phyloP scores from a whole-genome alignment of 2,797 vertebrate species.

The Pseudochromis fuscus region DNA sequence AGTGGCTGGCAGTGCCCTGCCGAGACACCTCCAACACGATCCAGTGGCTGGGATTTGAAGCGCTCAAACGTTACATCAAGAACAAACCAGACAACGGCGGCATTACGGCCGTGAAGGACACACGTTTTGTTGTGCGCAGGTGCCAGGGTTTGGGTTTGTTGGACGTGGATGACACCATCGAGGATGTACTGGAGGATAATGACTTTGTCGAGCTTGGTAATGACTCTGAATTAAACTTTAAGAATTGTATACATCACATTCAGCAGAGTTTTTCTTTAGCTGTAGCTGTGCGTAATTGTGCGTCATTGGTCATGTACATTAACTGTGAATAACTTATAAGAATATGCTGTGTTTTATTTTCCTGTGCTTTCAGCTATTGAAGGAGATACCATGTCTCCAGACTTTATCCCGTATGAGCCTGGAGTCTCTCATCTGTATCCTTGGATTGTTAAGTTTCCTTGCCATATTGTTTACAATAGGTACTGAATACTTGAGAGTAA shows the following conservation, averaged over 20 bases:
- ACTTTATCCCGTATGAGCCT: slow-evolving; percentile 93
- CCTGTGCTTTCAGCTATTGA: slow-evolving; percentile 89
- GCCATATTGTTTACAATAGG: background rate
- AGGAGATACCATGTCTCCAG: slow-evolving; percentile 94
- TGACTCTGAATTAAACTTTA: slow-evolving; percentile 28
- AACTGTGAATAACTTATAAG: too few relatives aligned
- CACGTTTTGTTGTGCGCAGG: slow-evolving; percentile 88
- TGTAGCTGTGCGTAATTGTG: slow-evolving; percentile 41
- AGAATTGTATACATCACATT: background rate
- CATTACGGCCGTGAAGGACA: slow-evolving; percentile 86
- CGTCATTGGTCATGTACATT: background rate
- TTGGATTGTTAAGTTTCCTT: slow-evolving; percentile 65
- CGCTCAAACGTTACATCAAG: slow-evolving; percentile 93
- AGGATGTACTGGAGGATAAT: slow-evolving; percentile 95
- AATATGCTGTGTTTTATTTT: slow-evolving; percentile 12
- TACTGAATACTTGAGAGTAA: background rate
- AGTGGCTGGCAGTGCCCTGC: slow-evolving; percentile 96
- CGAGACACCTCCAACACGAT: slow-evolving; percentile 80
- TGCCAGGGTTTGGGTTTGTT: slow-evolving; percentile 94
- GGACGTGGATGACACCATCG: slow-evolving; percentile 91
- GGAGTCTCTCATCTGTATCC: slow-evolving; percentile 97
- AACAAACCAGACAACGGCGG: slow-evolving; percentile 97
- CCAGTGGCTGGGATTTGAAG: slow-evolving; percentile 91
- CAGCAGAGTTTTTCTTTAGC: background rate
- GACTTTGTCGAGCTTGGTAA: slow-evolving; percentile 98